Base-by-base conservation (phyloP, 2,113 vertebrate genomes). In the Oxyura jamaicensis region DNA sequence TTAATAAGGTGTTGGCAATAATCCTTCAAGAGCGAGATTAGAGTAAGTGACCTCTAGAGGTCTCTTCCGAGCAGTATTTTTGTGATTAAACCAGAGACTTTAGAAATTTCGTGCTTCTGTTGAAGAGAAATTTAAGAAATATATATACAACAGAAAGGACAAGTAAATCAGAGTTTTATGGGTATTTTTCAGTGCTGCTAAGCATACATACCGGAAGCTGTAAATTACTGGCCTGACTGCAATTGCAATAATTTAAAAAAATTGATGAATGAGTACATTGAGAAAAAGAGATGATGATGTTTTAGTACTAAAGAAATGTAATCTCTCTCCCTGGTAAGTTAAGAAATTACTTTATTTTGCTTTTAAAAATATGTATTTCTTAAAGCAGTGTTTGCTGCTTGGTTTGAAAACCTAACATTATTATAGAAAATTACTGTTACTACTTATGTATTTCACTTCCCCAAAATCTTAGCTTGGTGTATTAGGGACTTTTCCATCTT, bases 391-490 rank as follows among this genome's bases (percentile, higher is more conserved):
- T 77, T 86, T 1, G 0, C 10, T 33, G 10, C 62, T 94, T 72
- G 29, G 20, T 68, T 72, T 77, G 31, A 67, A 90, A 52, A 93
- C 67, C 48, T 13, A 83, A 74, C 21, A 13, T 60, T 6, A 6
- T 63, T 80, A 44, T 80, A 31, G 86, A 88, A 44, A 60, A 39
- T 28, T 58, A 63, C 69, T 58, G 42, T 76, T 60, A 5, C 23
- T 74, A 55, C 69, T 87, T 55, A 22, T 26, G 23, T 62, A 44
- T 91, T 95, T 93, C n/a, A 76, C 35, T 95, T 96, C 55, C 22
- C 26, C 55, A 88, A 56, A 93, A 86, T 69, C 2, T 3, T 35
- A 63, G 13, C 16, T 77, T 53, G 25, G 19, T 73, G 22, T 42
- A 1, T 78, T 74, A 39, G 39, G 80, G 76, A 31, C 60, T 88